A percentile compares a stretch with the other conserved stretches of the same genome.
These are phyloP conservation scores for Neotoxoptera formosana DNA, from an alignment of 1,140 invertebrate genomes.

Conservation along the genomic window DNA sequence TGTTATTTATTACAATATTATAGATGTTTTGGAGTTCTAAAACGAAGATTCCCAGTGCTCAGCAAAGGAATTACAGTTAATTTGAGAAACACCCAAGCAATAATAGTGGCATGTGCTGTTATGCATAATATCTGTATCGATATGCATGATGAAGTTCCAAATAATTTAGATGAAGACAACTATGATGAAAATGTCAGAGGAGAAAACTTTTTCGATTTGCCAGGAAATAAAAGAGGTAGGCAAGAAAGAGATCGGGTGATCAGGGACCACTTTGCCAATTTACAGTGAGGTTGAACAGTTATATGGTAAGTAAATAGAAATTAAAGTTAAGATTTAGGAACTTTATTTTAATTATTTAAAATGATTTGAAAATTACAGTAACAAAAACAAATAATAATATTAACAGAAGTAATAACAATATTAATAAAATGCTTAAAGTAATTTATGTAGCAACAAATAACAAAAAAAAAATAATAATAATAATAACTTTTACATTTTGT, in stretches of 20 bases:
- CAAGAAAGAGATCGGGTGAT: background rate
- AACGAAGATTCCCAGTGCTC: slow-evolving; percentile 63
- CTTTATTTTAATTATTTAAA: too few relatives aligned
- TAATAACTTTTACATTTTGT: too few relatives aligned
- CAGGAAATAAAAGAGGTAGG: background rate
- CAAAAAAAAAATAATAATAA: too few relatives aligned
- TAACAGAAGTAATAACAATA: too few relatives aligned
- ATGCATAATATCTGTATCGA: slow-evolving; percentile 33
- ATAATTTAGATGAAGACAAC: background rate
- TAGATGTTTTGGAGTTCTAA: slow-evolving; percentile 63
- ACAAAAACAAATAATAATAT: too few relatives aligned
- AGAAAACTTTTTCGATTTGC: background rate
- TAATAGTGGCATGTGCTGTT: slow-evolving; percentile 20
- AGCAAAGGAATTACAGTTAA: background rate
- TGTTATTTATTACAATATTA: background rate
- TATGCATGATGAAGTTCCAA: background rate
- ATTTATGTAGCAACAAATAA: too few relatives aligned
- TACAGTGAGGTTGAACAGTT: background rate
- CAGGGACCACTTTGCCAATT: background rate
- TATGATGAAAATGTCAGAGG: background rate
- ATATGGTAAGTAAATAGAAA: too few relatives aligned
- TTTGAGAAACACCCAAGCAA: background rate
- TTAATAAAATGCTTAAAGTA: too few relatives aligned
- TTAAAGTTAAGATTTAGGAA: too few relatives aligned
- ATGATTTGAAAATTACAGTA: too few relatives aligned